Percentiles rank a stretch among this genome's conserved stretches.
phyloP scores from a whole-genome alignment of 2,113 vertebrate genomes.

The Notothenia rossii region DNA sequence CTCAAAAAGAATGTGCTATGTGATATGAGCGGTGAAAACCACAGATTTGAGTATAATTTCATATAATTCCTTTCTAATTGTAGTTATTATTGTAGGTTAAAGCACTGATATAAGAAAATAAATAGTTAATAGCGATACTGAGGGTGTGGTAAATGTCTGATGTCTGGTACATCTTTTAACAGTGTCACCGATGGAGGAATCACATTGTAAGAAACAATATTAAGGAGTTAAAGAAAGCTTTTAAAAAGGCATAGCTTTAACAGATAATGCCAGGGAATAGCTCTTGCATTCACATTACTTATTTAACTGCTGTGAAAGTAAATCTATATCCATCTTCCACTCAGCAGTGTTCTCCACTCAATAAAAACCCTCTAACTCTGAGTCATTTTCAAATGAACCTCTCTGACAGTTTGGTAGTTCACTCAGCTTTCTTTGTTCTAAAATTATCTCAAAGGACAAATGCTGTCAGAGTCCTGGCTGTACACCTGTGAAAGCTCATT shows the following conservation, averaged over 20 bases:
- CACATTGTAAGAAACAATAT: not conserved
- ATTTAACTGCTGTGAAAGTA: not conserved
- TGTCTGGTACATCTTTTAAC: not conserved
- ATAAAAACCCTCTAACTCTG: conserved; percentile 11
- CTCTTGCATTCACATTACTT: not conserved
- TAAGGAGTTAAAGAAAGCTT: not conserved
- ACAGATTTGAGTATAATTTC: not conserved
- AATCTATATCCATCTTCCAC: not conserved
- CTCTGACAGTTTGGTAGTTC: conserved; percentile 4
- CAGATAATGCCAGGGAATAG: not conserved
- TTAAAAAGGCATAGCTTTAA: not conserved
- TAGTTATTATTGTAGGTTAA: not conserved
- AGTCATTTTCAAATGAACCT: conserved; percentile 39
- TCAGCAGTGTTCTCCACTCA: not conserved
- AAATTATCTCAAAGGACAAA: conserved; percentile 61
- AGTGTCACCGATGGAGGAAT: not conserved
- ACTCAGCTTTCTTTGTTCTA: conserved; percentile 38
- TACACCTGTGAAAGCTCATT: conserved; percentile 28
- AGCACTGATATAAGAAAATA: not conserved
- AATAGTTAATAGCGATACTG: not conserved
- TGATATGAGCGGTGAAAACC: no score
- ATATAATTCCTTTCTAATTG: not conserved
- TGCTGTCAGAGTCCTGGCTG: conserved; percentile 24
- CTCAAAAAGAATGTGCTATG: no score
- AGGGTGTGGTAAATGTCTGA: not conserved